A percentile compares a stretch with the other conserved stretches of the same genome.
These are phyloP conservation scores for Glyphotaelius pellucidus DNA, from an alignment of 2,888 invertebrate species.

Conservation along the genomic window DNA sequence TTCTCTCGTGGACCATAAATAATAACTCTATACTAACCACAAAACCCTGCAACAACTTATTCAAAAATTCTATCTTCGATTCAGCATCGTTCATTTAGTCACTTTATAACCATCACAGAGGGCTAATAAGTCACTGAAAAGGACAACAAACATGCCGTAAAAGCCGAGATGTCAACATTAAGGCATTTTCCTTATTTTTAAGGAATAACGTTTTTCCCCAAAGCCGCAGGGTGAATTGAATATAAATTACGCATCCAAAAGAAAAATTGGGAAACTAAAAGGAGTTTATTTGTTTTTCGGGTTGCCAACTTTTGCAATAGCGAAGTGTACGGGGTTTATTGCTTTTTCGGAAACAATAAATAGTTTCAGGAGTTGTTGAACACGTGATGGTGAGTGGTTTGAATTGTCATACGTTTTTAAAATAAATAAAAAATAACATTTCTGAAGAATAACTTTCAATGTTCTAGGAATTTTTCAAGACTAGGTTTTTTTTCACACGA, in stretches of 20 bases:
- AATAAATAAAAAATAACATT: no score
- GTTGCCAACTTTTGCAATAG: constrained; percentile 23
- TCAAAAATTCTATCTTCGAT: no score
- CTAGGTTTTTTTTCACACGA: no score
- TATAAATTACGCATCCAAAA: constrained; percentile 45
- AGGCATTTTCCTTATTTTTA: constrained; percentile 11
- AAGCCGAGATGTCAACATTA: not conserved
- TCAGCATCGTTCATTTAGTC: no score
- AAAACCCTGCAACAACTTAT: no score
- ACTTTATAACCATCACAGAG: no score
- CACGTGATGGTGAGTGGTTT: not conserved
- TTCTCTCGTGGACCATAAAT: no score
- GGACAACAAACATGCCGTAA: not conserved
- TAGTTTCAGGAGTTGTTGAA: not conserved
- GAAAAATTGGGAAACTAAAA: constrained; percentile 37
- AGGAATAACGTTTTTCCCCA: not conserved
- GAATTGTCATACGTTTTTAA: no score
- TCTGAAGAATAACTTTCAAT: no score
- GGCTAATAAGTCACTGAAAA: not conserved
- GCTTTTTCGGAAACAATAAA: not conserved
- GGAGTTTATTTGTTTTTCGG: constrained; percentile 10
- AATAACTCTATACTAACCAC: no score
- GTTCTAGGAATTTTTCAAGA: no score
- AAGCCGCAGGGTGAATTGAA: constrained; percentile 25
- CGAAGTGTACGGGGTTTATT: not conserved